phyloP scores from a whole-genome alignment of 2,888 invertebrate genomes.

The Drosophila affinis region DNA sequence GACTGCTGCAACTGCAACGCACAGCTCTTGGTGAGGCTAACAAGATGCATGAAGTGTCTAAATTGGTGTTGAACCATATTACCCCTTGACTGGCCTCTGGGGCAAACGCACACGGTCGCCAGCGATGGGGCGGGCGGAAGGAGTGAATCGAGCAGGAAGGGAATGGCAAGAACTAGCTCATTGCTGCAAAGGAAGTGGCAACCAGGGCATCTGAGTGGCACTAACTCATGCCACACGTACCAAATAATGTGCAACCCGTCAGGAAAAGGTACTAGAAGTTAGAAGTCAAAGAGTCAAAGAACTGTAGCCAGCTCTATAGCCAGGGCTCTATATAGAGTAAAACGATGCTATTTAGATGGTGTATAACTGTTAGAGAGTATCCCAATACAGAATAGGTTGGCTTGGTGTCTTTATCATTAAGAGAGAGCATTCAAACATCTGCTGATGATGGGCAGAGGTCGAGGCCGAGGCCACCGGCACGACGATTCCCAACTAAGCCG shows the following conservation, averaged over 20 bases:
- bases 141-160: not conserved
- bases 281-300: not conserved
- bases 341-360: no score
- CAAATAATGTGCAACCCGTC: not conserved
- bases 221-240: no score
- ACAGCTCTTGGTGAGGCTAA: constrained; percentile 62
- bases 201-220: not conserved
- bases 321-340: no score
- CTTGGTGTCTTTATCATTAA: not conserved
- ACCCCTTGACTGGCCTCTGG: constrained; percentile 65
- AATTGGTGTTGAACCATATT: constrained; percentile 83
- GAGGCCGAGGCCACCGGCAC: not conserved
- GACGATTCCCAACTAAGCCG: constrained; percentile 5
- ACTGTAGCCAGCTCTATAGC: no score
- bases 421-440: not conserved
- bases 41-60: constrained; percentile 83
- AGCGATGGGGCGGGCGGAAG: not conserved
- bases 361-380: no score
- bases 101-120: not conserved
- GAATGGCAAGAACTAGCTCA: not conserved
- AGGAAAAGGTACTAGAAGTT: not conserved
- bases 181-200: not conserved
- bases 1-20: no score
- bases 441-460: not conserved
- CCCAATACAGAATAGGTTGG: no score